Conservation (phyloP, 2,797 vertebrate genomes). For the Phyllotis vaccarum region DNA sequence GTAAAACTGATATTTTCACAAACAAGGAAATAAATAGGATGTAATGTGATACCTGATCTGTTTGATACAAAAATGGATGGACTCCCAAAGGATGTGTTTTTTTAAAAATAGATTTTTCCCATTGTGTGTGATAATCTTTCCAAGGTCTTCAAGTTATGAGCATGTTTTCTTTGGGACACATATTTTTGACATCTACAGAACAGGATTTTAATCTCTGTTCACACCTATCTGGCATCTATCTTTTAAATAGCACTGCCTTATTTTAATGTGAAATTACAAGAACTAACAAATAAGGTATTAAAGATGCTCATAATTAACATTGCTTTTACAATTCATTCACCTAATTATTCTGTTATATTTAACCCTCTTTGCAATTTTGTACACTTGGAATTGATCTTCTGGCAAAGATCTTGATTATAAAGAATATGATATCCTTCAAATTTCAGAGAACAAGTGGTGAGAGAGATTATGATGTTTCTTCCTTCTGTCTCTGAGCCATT, state of each 20-base stretch:
- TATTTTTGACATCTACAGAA: constrained; percentile 66
- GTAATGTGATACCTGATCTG: constrained; percentile 64
- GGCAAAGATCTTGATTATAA: constrained; percentile 5
- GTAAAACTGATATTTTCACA: constrained; percentile 53
- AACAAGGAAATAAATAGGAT: constrained; percentile 12
- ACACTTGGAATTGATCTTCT: background rate
- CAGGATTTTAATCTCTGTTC: constrained; percentile 63
- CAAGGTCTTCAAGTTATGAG: constrained; percentile 57
- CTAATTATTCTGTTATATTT: background rate
- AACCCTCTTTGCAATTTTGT: background rate
- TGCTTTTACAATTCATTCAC: background rate
- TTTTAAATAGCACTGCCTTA: constrained; percentile 47
- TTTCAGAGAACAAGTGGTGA: background rate
- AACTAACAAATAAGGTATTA: constrained; percentile 3
- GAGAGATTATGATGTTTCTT: background rate
- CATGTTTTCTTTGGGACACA: constrained; percentile 57
- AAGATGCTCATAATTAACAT: constrained; percentile 40
- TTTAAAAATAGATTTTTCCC: constrained; percentile 61
- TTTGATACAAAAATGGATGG: constrained; percentile 16
- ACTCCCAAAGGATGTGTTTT: constrained; percentile 60
- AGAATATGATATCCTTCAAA: background rate
- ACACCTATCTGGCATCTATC: constrained; percentile 43
- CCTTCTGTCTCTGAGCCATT: background rate
- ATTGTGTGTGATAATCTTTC: constrained; percentile 44
- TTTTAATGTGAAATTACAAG: constrained; percentile 54